A percentile compares a stretch with the other conserved stretches of the same genome.
Evolutionary conservation across 1,140 invertebrate genomes (phyloP).

Genomic region (Calephelis virginiensis): DNA sequence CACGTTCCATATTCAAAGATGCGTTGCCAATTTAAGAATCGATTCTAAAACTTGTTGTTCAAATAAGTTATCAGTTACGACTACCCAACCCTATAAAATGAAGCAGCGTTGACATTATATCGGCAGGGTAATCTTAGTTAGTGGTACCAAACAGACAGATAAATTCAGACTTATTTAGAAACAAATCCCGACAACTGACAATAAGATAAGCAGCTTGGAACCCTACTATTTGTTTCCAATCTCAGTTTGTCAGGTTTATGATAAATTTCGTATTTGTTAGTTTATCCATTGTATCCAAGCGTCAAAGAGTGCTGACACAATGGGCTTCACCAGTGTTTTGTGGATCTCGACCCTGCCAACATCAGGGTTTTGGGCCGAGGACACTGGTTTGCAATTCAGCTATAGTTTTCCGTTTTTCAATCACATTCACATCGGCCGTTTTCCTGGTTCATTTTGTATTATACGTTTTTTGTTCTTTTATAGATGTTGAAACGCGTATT

Average conservation of each 20-base stretch:
- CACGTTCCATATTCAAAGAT: no score
- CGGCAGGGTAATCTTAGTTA: no score
- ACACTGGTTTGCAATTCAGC: conserved; percentile 47
- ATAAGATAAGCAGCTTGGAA: no score
- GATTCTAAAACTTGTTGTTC: no score
- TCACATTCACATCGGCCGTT: background rate
- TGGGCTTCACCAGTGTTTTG: conserved; percentile 28
- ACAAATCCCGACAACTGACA: no score
- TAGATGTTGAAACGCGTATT: no score
- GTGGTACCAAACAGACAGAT: no score
- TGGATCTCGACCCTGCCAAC: conserved; percentile 28
- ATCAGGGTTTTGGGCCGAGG: conserved; percentile 34
- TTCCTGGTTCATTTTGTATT: background rate
- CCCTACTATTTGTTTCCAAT: background rate
- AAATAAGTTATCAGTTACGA: no score
- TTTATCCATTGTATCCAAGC: conserved; percentile 35
- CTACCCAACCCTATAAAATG: no score
- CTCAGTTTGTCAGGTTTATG: conserved; percentile 26
- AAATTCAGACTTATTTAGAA: no score
- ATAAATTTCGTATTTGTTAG: conserved; percentile 46
- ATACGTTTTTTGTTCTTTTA: background rate
- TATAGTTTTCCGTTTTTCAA: conserved; percentile 39
- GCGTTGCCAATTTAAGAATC: no score
- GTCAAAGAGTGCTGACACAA: conserved; percentile 52
- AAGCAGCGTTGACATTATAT: no score